A percentile compares a stretch with the other conserved stretches of the same genome.
phyloP scores from a whole-genome alignment of 2,888 invertebrate genomes.

The Polydrusus cervinus region DNA sequence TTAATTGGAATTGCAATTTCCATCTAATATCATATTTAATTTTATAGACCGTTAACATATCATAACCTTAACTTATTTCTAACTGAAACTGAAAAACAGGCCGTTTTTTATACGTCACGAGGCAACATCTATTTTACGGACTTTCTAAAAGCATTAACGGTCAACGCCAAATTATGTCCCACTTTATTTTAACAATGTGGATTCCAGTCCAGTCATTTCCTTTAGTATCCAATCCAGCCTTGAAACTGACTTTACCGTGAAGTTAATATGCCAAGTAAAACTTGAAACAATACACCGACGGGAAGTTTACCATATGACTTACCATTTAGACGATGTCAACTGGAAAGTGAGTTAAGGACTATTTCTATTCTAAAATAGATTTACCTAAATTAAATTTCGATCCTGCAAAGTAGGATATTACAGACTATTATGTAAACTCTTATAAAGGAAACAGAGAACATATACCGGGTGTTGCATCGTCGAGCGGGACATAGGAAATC shows the following conservation, averaged over 20 bases:
- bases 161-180: slow-evolving; percentile 29
- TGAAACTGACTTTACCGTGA: slow-evolving; percentile 34
- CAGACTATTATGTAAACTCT: no score
- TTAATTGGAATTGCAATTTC: no score
- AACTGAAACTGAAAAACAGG: no score
- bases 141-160: slow-evolving; percentile 25
- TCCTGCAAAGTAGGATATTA: no score
- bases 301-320: slow-evolving; percentile 45
- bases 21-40: no score
- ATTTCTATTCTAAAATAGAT: not conserved
- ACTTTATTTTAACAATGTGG: slow-evolving; percentile 32
- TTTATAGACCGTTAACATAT: no score
- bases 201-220: slow-evolving; percentile 20
- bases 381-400: no score
- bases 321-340: slow-evolving; percentile 20
- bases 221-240: slow-evolving; percentile 7
- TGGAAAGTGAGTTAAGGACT: slow-evolving; percentile 11
- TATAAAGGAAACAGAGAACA: no score
- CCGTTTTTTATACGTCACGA: no score
- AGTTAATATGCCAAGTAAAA: slow-evolving; percentile 46
- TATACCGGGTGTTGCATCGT: no score
- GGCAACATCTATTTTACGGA: not conserved
- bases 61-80: no score
- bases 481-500: no score
- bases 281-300: slow-evolving; percentile 37